Base-by-base conservation (phyloP, 2,113 vertebrate genomes). In the Pycnonotus jocosus region DNA sequence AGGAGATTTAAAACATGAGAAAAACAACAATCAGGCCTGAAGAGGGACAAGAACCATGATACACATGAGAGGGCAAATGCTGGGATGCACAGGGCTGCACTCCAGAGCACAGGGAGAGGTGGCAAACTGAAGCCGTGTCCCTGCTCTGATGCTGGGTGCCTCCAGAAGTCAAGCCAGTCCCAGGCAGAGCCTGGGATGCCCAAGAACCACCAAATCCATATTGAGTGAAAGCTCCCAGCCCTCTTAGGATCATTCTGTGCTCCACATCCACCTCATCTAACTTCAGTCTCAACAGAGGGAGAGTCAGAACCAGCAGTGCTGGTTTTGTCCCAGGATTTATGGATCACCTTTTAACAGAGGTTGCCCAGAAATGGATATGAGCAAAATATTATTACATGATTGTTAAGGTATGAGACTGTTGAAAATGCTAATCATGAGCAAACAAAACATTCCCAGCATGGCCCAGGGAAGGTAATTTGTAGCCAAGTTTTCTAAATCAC, bases 61-160 rank as follows among this genome's bases (percentile, higher is more conserved):
- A 33, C 3, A 18, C 2, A 2, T 0, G 4, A 31, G 50, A 62
- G 5, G 23, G 15, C 7, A 62, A 50, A 42, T 28, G 6, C 30
- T 61, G 18, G 15, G 23, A 13, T 72, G 21, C 27, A 11, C 28
- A 61, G 53, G 72, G 45, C 23, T 45, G 23, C 7, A 21, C 33
- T 9, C 3, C 40, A 31, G n/a, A 54, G 37, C 45, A 27, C 6
- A 3, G 44, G 40, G 22, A 92, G 37, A 53, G 40, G 53, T 2
- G 6, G 5, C 16, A 71, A 62, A 84, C 27, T 16, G 27, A 66
- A 73, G 2, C 25, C 5, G 3, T 3, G 12, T 23, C 20, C 12
- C 38, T 56, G 0, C 17, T 48, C 24, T 17, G 10, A 19, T 60
- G 33, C 27, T 70, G 38, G 6, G 5, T 7, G 18, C 17, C 81